Evolutionary conservation across 2,797 vertebrate genomes (phyloP).

Genomic region (Hephaestus fuliginosus): DNA sequence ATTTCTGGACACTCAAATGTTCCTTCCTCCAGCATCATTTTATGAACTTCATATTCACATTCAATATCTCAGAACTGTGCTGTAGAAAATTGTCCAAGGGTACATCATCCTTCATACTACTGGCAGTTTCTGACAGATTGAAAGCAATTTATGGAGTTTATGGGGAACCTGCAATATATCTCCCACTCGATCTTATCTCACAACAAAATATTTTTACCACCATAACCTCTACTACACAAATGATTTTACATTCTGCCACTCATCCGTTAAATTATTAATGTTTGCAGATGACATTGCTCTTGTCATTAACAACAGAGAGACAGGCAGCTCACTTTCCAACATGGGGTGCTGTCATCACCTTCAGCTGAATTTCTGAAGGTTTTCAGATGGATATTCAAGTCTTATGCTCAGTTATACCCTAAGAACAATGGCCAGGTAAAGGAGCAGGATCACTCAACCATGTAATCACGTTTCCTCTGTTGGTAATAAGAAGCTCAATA

Average conservation of each 20-base stretch:
- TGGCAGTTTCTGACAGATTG: slow-evolving; percentile 5
- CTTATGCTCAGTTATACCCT: slow-evolving; percentile 36
- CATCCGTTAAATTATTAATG: slow-evolving; percentile 5
- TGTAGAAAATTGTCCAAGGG: slow-evolving; percentile 1
- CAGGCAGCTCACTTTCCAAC: slow-evolving; percentile 5
- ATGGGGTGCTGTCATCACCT: slow-evolving; percentile 17
- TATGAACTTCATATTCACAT: slow-evolving; percentile 11
- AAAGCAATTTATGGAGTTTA: slow-evolving; percentile 5
- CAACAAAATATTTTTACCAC: slow-evolving; percentile 1
- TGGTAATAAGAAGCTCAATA: background rate
- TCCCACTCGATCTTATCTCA: background rate
- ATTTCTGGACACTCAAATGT: slow-evolving; percentile 9
- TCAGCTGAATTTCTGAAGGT: slow-evolving; percentile 8
- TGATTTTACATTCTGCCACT: slow-evolving; percentile 4
- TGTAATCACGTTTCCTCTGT: slow-evolving; percentile 4
- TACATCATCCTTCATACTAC: background rate
- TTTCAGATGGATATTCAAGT: slow-evolving; percentile 27
- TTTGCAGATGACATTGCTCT: background rate
- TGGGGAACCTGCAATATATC: background rate
- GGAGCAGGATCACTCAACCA: slow-evolving; percentile 10
- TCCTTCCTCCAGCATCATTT: slow-evolving; percentile 1
- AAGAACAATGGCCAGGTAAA: slow-evolving; percentile 16
- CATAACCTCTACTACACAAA: background rate
- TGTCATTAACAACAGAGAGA: slow-evolving; percentile 29
- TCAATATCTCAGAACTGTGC: background rate